Conservation (phyloP, 2,888 invertebrate genomes). For the Hofmannophila pseudospretella region DNA sequence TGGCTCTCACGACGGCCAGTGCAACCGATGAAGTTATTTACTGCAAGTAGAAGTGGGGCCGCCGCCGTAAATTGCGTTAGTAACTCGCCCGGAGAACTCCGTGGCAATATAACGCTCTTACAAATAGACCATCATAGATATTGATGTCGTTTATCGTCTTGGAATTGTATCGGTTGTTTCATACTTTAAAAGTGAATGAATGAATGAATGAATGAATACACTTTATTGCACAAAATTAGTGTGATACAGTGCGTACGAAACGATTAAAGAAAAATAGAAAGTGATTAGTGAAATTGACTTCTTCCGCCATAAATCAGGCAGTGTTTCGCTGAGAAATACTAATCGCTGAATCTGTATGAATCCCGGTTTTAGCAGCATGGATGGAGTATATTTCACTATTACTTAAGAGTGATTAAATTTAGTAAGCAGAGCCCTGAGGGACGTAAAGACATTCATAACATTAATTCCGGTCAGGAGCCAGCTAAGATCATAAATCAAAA, state of each 20-base stretch:
- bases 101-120: slow-evolving; percentile 39
- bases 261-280: too few species aligned
- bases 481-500: slow-evolving; percentile 36
- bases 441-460: slow-evolving; percentile 24
- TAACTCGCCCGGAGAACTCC: slow-evolving; percentile 46
- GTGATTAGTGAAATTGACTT: too few species aligned
- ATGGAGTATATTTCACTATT: too few species aligned
- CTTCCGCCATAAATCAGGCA: too few species aligned
- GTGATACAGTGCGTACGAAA: too few species aligned
- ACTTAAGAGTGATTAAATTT: slow-evolving; percentile 2
- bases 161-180: not conserved
- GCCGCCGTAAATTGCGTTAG: slow-evolving; percentile 60
- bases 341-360: too few species aligned
- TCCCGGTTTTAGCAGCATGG: too few species aligned
- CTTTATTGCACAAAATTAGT: too few species aligned
- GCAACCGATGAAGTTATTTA: slow-evolving; percentile 59
- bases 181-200: not conserved
- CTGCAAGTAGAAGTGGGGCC: slow-evolving; percentile 49
- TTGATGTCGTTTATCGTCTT: slow-evolving; percentile 14
- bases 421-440: slow-evolving; percentile 1
- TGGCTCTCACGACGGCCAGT: slow-evolving; percentile 22
- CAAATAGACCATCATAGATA: slow-evolving; percentile 20
- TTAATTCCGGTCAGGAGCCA: slow-evolving; percentile 38
- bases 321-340: too few species aligned
- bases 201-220: too few species aligned